Evolutionary conservation across 2,113 vertebrate genomes (phyloP).

Genomic region (Indri indri): DNA sequence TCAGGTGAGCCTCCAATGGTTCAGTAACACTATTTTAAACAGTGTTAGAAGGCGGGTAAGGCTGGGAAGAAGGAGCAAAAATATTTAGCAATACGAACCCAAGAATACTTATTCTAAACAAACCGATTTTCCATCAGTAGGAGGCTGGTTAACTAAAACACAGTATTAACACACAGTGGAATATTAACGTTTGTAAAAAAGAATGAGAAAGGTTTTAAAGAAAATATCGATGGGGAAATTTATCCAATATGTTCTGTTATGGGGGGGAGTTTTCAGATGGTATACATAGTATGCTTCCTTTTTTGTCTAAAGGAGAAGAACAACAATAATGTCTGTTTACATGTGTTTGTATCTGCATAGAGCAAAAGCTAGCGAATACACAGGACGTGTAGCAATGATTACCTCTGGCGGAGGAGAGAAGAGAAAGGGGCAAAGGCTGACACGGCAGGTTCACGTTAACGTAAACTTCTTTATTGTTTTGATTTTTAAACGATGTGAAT

Average conservation of each 20-base stretch:
- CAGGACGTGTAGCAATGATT: neutral
- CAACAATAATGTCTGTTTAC: neutral
- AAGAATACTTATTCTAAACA: neutral
- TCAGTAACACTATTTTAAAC: neutral
- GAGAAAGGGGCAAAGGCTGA: neutral
- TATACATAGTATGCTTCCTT: neutral
- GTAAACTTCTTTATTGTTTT: constrained; percentile 34
- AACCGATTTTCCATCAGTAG: neutral
- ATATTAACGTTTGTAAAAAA: neutral
- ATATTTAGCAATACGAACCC: neutral
- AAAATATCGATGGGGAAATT: neutral
- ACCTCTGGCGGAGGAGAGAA: neutral
- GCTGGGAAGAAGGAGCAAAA: neutral
- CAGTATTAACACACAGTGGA: neutral
- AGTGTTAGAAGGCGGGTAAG: neutral
- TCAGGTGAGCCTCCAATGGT: neutral
- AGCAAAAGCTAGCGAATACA: neutral
- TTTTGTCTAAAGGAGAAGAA: neutral
- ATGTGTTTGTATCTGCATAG: neutral
- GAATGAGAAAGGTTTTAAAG: neutral
- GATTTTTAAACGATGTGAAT: constrained; percentile 53
- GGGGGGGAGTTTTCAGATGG: neutral
- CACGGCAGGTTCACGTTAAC: neutral
- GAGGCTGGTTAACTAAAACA: neutral
- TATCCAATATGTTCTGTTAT: neutral